These are phyloP conservation scores for Heliconius sara DNA, from an alignment of 2,888 invertebrate genomes.

Conservation along the genomic window DNA sequence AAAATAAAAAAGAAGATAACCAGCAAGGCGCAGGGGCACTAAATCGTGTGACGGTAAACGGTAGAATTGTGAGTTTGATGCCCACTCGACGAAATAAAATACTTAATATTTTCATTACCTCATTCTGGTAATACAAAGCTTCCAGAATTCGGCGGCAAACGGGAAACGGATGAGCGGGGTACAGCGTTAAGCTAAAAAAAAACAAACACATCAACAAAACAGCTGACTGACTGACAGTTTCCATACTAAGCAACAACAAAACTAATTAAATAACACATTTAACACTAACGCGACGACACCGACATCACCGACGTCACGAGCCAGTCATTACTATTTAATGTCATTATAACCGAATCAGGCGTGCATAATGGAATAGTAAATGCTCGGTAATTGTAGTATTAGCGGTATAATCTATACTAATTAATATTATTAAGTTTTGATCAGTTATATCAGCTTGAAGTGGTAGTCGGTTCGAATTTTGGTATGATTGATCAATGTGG, in stretches of 20 bases:
- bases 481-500: neutral
- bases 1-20: too few relatives aligned
- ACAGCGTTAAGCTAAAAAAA: too few relatives aligned
- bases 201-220: too few relatives aligned
- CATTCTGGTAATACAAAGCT: neutral
- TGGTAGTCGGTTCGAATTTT: neutral
- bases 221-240: too few relatives aligned
- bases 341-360: conserved; percentile 19
- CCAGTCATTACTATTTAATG: conserved; percentile 22
- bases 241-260: neutral
- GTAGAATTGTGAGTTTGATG: too few relatives aligned
- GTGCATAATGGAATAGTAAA: conserved; percentile 27
- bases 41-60: too few relatives aligned
- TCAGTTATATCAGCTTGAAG: neutral
- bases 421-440: neutral
- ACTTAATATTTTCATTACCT: too few relatives aligned
- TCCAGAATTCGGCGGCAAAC: too few relatives aligned
- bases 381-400: conserved; percentile 20
- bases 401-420: conserved; percentile 24
- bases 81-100: too few relatives aligned
- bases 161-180: too few relatives aligned
- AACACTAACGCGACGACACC: neutral
- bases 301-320: neutral
- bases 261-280: neutral
- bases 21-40: too few relatives aligned